Percentiles rank a stretch among this genome's conserved stretches.
Conservation (phyloP, 2,797 vertebrate species). For the Tragopan temminckii region DNA sequence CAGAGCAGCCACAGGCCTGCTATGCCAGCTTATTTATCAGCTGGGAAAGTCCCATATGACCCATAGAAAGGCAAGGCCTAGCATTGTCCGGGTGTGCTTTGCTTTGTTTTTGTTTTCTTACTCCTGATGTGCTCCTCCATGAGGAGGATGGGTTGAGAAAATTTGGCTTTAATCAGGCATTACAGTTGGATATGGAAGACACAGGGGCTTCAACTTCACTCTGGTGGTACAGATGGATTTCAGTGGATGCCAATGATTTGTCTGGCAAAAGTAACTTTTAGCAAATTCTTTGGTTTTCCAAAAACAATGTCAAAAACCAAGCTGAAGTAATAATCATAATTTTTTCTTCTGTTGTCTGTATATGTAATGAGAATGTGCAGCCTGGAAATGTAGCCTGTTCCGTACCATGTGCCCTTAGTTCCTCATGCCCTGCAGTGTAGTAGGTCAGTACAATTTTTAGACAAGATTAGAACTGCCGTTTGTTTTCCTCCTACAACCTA, state of each 20-base stretch:
- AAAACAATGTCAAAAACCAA: background rate
- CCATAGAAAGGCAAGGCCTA: background rate
- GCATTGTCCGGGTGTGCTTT: background rate
- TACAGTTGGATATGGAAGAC: background rate
- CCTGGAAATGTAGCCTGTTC: background rate
- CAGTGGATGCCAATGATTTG: background rate
- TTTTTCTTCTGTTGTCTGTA: background rate
- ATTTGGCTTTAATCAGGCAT: background rate
- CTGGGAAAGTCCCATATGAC: slow-evolving; percentile 7
- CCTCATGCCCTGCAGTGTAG: background rate
- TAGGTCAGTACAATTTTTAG: background rate
- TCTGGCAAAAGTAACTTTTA: background rate
- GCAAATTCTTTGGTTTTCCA: background rate
- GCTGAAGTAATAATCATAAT: background rate
- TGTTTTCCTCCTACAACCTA: background rate
- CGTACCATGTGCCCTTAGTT: background rate
- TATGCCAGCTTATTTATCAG: background rate
- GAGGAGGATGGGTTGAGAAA: background rate
- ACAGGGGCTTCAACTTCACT: background rate
- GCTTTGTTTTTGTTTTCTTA: background rate
- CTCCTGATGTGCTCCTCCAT: background rate
- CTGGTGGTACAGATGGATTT: background rate
- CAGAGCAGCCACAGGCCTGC: background rate
- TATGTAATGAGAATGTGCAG: background rate
- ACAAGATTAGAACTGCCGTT: background rate